Evolutionary conservation across 2,797 vertebrate species (phyloP), one percentile per base, ranked within the genome.

Genomic region (Limnodromus scolopaceus): DNA sequence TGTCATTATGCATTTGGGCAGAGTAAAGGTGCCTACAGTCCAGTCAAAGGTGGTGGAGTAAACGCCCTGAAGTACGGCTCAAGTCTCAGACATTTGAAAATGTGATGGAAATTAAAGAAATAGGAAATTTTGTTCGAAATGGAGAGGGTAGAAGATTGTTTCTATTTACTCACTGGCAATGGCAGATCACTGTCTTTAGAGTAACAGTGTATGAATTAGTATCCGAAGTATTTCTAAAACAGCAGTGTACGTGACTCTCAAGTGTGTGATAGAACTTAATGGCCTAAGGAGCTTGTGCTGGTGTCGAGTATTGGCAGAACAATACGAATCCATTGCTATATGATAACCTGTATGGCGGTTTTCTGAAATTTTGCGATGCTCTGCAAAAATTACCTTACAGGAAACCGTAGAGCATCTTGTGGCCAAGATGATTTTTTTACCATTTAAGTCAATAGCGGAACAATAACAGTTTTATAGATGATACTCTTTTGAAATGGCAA

Each of bases 351-450:
- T 30, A 30, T 15, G 39, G 28, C 28, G 25, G 16, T 45, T 93
- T 94, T 51, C 54, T 78, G 63, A 75, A 88, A 79, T 76, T 84
- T 65, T 85, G 39, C 89, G 79, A 53, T 20, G 12, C 22, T 72
- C 38, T 87, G 18, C 34, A 77, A 76, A 89, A 81, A 32, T 9
- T 49, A 30, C 61, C 19, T 85, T 87, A 60, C 5, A 46, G 41
- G 34, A 89, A 91, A 25, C 34, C 61, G 51, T 46, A 81, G 43
- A 81, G n/a, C 36, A 46, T 43, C 32, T 93, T 58, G 46, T 49
- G 36, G 34, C 45, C 19, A 12, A 89, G 57, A 2, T 1, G 4
- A 10, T 72, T 57, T 7, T 7, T 72, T 80, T 70, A 65, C 58
- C 8, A 53, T 34, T 88, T 34, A 72, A 70, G 39, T 48, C 24